Conservation (phyloP, 2,888 invertebrate genomes). For the Himalopsyche tibetana region DNA sequence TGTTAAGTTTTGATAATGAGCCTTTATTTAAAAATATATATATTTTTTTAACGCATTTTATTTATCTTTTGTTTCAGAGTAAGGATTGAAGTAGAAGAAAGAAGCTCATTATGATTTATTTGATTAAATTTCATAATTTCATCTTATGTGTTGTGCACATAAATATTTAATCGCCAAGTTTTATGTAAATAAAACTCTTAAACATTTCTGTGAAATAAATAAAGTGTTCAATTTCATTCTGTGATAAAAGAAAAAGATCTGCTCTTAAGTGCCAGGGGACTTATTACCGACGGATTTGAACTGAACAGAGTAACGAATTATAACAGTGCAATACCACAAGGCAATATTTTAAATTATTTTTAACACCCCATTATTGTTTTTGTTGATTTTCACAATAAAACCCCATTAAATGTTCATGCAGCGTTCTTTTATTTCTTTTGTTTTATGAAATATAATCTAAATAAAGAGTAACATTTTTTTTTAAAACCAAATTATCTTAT, state of each 20-base stretch:
- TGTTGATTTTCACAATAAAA: slow-evolving; percentile 43
- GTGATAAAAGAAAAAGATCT: slow-evolving; percentile 45
- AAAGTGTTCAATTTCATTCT: slow-evolving; percentile 55
- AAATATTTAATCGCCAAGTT: slow-evolving; percentile 51
- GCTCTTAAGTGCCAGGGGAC: neutral
- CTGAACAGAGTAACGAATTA: slow-evolving; percentile 5
- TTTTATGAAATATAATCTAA: neutral
- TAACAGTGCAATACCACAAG: slow-evolving; percentile 33
- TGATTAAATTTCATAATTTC: slow-evolving; percentile 32
- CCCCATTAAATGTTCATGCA: slow-evolving; percentile 5
- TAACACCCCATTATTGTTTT: slow-evolving; percentile 5
- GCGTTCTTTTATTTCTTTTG: neutral
- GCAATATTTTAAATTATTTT: slow-evolving; percentile 23
- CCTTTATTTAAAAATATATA: too few species aligned
- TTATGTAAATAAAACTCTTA: slow-evolving; percentile 39
- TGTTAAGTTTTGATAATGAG: too few species aligned
- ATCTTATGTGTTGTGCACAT: slow-evolving; percentile 52
- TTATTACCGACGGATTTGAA: neutral
- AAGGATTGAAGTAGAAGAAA: neutral
- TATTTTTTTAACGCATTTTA: neutral
- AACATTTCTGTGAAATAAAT: slow-evolving; percentile 60
- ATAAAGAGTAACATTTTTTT: too few species aligned
- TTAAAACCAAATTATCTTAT: too few species aligned
- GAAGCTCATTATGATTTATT: slow-evolving; percentile 17
- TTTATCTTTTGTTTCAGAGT: neutral